Base-by-base conservation (phyloP, 1,140 invertebrate genomes). In the Apolygus lucorum region DNA sequence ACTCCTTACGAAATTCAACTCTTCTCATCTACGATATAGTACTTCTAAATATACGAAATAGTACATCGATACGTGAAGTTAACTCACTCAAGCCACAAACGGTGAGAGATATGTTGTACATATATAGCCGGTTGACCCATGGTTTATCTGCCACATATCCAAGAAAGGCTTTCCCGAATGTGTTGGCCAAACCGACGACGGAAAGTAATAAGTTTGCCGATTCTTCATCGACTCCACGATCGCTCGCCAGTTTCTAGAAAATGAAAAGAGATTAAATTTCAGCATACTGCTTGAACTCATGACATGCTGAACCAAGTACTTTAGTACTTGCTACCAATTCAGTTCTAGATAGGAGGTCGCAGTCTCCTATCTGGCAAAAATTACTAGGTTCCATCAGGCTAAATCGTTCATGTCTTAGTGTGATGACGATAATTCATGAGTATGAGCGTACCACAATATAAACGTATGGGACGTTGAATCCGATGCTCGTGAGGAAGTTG, bases 401-500 rank as follows among this genome's bases (percentile, higher is more conserved):
- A n/a, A n/a, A n/a, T n/a, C n/a, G n/a, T n/a, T n/a, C n/a, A n/a
- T n/a, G n/a, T n/a, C n/a, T n/a, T n/a, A n/a, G n/a, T n/a, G n/a
- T n/a, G n/a, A n/a, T n/a, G n/a, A n/a, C n/a, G n/a, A n/a, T n/a
- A n/a, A n/a, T n/a, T n/a, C n/a, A n/a, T n/a, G n/a, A n/a, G 11
- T 62, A 4, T 11, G 24, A 62, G 76, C 81, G 80, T 76, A 85
- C 84, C 70, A 87, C 86, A 52, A 92, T 84, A 79, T 90, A 93
- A 72, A 97, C 83, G 81, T 96, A 92, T 68, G 96, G 96, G 75
- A 96, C 88, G 78, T 97, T 95, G 82, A 96, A 99, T 29, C 96
- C 96, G 74, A 99, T 91, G 77, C 91, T 95, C 4, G 95, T 98
- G 75, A 93, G 87, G 77, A 98, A 96, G 79, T 99, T 98, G 26